Evolutionary conservation across 2,888 invertebrate species (phyloP), one percentile per base, ranked within the genome.

Genomic region (Chelonus formosanus): DNA sequence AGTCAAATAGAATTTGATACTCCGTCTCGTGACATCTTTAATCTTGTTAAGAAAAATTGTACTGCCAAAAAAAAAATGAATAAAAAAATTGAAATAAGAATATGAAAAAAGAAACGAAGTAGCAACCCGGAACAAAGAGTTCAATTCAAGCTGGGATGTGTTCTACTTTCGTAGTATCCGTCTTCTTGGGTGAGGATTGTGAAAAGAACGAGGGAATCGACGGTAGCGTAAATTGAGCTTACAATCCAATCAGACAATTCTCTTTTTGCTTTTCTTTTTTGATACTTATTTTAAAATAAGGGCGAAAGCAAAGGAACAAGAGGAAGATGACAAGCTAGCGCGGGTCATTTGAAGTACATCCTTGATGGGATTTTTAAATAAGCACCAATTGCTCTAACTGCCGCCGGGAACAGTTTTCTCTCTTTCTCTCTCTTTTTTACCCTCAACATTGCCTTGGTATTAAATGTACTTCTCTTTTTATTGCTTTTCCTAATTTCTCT

Each of bases 301-400:
- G 54, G 66, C 20, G 55, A 66, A 63, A 69, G 67, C 56, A 48
- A 62, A 65, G 62, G 53, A 62, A 63, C 40, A n/a, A 52, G 20
- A 52, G n/a, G 20, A 52, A 40, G 10, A 61, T 61, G 61, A 61
- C 53, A 61, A 53, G 32, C 5, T 61, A 32, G 53, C 36, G 20
- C 44, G 35, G 61, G 53, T 70, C 72, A 70, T 65, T 65, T 67
- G 47, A 61, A 72, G 73, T 74, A 70, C 70, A 66, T 73, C 72
- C 72, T 81, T 82, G 80, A 83, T 82, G 82, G 78, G 79, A 82
- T 83, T 83, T 84, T 83, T 80, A 83, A 84, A 82, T 78, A 80
- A 82, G 79, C 77, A 74, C 75, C 80, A 83, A 84, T 83, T 80
- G 81, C 80, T 81, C 83, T 82, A 82, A 83, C 79, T 73, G 76